A percentile compares a stretch with the other conserved stretches of the same genome.
These are phyloP conservation scores for Parauchenoglanis ngamensis DNA, from an alignment of 2,797 vertebrate genomes.

Conservation along the genomic window DNA sequence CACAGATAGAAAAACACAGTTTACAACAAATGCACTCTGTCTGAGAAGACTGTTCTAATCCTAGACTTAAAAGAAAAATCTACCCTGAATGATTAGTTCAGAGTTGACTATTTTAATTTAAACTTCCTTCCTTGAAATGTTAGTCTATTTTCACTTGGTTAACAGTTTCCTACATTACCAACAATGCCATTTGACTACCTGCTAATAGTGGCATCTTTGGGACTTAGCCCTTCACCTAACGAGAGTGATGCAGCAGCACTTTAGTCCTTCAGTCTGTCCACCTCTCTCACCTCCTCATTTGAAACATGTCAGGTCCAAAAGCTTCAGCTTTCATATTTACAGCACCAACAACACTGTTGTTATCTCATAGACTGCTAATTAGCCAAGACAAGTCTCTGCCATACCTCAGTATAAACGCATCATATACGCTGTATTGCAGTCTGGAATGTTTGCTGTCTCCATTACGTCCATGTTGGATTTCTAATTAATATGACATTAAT, in stretches of 20 bases:
- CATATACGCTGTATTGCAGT: not conserved
- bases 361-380: not conserved
- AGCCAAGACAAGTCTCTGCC: not conserved
- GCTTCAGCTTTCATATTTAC: not conserved
- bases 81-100: not conserved
- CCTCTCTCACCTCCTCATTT: not conserved
- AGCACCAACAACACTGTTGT: not conserved
- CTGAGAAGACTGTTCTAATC: not conserved
- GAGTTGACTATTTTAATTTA: not conserved
- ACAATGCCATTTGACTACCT: not conserved
- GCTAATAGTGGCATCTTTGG: not conserved
- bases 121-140: not conserved
- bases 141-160: not conserved
- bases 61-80: not conserved
- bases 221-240: not conserved
- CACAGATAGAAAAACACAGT: conserved; percentile 9
- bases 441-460: not conserved
- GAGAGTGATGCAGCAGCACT: not conserved
- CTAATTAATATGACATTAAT: not conserved
- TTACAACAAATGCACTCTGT: not conserved
- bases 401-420: not conserved
- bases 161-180: not conserved
- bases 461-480: not conserved
- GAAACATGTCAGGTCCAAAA: not conserved
- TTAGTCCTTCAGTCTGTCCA: not conserved